phyloP scores from a whole-genome alignment of 2,888 invertebrate species.

The Xanthorhoe designata region DNA sequence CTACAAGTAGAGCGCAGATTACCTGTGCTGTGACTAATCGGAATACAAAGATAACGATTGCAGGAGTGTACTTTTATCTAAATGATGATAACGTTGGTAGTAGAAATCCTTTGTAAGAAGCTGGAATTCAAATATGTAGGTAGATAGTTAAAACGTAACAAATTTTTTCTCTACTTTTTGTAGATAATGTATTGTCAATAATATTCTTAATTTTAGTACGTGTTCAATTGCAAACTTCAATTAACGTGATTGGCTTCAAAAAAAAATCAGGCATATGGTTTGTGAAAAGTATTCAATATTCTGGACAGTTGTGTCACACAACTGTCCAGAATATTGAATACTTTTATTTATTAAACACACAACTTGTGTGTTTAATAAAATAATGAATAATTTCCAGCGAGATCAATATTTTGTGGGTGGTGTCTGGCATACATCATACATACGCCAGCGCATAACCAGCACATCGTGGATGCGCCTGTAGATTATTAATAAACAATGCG shows the following conservation, averaged over 20 bases:
- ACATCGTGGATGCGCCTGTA: conserved; percentile 60
- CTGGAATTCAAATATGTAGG: conserved; percentile 15
- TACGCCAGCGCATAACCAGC: conserved; percentile 64
- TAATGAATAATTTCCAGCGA: conserved; percentile 23
- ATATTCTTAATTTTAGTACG: too few species aligned
- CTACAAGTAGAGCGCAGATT: conserved; percentile 14
- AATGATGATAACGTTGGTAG: conserved; percentile 28
- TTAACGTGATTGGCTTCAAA: neutral
- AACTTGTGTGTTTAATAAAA: conserved; percentile 18
- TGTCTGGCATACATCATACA: conserved; percentile 73
- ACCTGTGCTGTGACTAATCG: conserved; percentile 33
- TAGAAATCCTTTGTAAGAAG: conserved; percentile 19
- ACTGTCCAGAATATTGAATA: too few species aligned
- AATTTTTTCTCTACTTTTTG: neutral
- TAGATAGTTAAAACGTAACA: neutral
- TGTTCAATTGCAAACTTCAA: neutral
- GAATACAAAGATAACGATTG: conserved; percentile 24
- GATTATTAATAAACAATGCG: conserved; percentile 79
- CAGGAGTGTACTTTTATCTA: conserved; percentile 31
- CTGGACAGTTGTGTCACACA: neutral
- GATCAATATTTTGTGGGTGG: conserved; percentile 66
- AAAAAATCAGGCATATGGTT: neutral
- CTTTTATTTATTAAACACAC: too few species aligned
- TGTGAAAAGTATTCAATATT: neutral
- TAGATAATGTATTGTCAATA: too few species aligned